Evolutionary conservation across 2,888 invertebrate genomes (phyloP).

Genomic region (Xiphydria camelus): DNA sequence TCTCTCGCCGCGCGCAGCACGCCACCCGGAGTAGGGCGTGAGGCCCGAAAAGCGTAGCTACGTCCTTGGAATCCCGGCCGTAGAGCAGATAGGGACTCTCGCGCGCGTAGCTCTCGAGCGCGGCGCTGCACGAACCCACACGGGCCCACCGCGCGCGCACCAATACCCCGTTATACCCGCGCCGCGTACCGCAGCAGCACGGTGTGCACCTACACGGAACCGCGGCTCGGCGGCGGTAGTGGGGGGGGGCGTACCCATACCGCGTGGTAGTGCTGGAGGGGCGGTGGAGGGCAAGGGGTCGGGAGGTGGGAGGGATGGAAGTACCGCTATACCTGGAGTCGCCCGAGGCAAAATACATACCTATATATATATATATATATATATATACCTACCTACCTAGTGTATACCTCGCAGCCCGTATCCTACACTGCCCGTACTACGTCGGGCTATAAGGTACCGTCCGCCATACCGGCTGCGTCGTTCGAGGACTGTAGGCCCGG

Average conservation of each 20-base stretch:
- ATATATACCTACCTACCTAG: slow-evolving; percentile 55
- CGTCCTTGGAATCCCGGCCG: slow-evolving; percentile 34
- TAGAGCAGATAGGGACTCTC: slow-evolving; percentile 19
- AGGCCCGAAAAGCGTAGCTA: slow-evolving; percentile 32
- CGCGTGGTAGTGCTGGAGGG: slow-evolving; percentile 18
- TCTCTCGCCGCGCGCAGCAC: slow-evolving; percentile 24
- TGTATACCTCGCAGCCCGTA: slow-evolving; percentile 12
- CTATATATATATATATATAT: too few relatives aligned
- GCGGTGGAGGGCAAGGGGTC: slow-evolving; percentile 25
- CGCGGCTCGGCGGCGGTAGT: neutral
- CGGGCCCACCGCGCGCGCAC: too few relatives aligned
- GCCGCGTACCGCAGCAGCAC: neutral
- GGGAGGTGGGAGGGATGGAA: slow-evolving; percentile 38
- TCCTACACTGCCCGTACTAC: slow-evolving; percentile 1
- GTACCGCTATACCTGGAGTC: slow-evolving; percentile 54
- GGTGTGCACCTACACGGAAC: neutral
- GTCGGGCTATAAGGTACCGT: neutral
- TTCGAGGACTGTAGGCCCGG: too few relatives aligned
- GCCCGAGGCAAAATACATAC: slow-evolving; percentile 54
- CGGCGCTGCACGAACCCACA: too few relatives aligned
- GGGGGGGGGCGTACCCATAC: slow-evolving; percentile 10
- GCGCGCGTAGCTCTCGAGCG: too few relatives aligned
- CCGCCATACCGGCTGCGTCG: too few relatives aligned
- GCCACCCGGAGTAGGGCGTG: slow-evolving; percentile 3
- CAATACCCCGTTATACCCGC: slow-evolving; percentile 8